Base-by-base conservation (phyloP, 2,113 vertebrate genomes). In the Oncorhynchus nerka region DNA sequence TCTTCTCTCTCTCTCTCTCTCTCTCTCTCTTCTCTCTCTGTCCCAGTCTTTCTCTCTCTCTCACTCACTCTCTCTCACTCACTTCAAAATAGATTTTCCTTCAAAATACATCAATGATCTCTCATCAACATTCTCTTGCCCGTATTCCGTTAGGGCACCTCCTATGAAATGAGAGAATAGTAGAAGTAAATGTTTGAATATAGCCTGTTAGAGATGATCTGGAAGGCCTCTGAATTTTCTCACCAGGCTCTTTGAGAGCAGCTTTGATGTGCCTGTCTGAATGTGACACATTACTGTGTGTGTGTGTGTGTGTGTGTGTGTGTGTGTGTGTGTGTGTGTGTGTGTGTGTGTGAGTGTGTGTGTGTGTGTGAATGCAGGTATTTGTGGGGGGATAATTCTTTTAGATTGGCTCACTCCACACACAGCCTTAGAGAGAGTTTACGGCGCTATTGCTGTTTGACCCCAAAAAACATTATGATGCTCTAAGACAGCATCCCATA, bases 141-240 rank as follows among this genome's bases (percentile, higher is more conserved):
- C 48, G 9, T 3, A 3, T 12, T 5, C 32, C 32, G 5, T 34
- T 34, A 34, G 32, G 32, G 6, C 32, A 34, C 32, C 7, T 7
- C 20, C 7, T 34, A 34, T 5, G 32, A 7, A 34, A 34, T 34
- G 32, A 34, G 32, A 34, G 32, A 3, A 72, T 32, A 66, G 34
- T 39, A 39, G 7, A 39, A 39, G 34, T 39, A 39, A 39, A 39
- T 39, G 34, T 71, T 3, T 49, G 51, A 55, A 49, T 70, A 30
- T 26, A 72, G 62, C 22, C 39, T 73, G 75, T 39, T 66, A 4
- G 24, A 81, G 62, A 75, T 1, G 39, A 89, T 85, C 66, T 26
- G 57, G 80, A 16, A 83, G 83, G 83, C 82, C 70, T n/a, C 79
- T 48, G 79, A 77, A 59, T 82, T 83, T 75, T 81, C 79, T 74